phyloP scores from a whole-genome alignment of 2,888 invertebrate genomes.

The Patella caerulea region DNA sequence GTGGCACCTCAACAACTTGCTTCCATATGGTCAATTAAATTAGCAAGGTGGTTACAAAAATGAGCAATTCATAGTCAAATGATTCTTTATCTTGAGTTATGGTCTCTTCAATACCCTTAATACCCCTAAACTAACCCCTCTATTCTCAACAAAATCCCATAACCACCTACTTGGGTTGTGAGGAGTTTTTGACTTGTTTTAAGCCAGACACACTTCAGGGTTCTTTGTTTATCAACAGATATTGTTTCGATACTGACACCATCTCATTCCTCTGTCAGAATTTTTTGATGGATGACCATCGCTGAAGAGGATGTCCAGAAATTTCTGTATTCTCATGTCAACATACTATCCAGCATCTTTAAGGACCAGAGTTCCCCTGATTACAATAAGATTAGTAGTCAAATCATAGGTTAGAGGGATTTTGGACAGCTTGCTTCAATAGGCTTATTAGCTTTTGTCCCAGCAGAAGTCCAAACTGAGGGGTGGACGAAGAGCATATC shows the following conservation, averaged over 20 bases:
- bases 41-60: too few species aligned
- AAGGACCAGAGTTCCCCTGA: background rate
- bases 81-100: too few species aligned
- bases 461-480: background rate
- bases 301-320: background rate
- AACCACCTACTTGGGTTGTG: background rate
- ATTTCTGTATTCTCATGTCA: background rate
- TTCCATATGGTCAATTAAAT: too few species aligned
- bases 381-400: constrained; percentile 1
- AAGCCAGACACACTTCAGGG: background rate
- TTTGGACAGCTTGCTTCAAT: background rate
- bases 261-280: background rate
- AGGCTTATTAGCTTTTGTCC: background rate
- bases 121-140: constrained; percentile 2
- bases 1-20: too few species aligned
- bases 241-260: constrained; percentile 1
- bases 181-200: background rate
- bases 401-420: background rate
- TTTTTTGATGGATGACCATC: background rate
- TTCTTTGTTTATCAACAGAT: background rate
- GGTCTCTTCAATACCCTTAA: background rate
- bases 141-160: background rate
- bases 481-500: background rate
- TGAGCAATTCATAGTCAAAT: too few species aligned
- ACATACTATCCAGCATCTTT: background rate